Base-by-base conservation (phyloP, 1,140 invertebrate genomes). In the Anadara kagoshimensis region DNA sequence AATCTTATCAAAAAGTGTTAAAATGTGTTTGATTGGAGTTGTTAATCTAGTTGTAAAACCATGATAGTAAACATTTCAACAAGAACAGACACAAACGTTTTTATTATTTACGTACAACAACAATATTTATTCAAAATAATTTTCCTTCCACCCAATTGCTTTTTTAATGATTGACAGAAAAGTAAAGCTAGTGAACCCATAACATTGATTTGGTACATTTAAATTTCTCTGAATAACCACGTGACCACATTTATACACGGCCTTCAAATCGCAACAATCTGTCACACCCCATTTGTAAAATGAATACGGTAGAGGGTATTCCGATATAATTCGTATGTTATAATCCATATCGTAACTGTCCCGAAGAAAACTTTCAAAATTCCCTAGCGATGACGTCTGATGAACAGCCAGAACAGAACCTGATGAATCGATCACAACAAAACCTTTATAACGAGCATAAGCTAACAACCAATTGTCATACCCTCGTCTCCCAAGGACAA, bases 401-500 rank as follows among this genome's bases (percentile, higher is more conserved):
- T 69, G 66, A 18, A 69, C 47, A n/a, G 66, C 66, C 2, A 59
- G 41, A 45, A 69, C 51, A 4, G 54, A 26, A n/a, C 26, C 22
- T 41, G 66, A 43, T 5, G 66, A 56, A 49, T 69, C 66, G 18
- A 69, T 45, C 16, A 59, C 58, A 12, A 54, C 49, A 49, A 69
- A 69, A 10, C 54, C 54, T 22, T 59, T 61, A 61, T 36, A 59
- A 51, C 66, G 54, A 29, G 64, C 45, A 44, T 51, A 67, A 44
- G 64, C 64, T 10, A 67, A 41, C 20, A 67, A 20, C 64, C 64
- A 67, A 22, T 67, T 67, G 12, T 67, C 64, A 67, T 67, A 67
- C 0, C 64, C 64, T 56, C 54, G 29, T 14, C 64, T 29, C 8
- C 64, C 54, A 29, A 68, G 44, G 0, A 68, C 54, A n/a, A 68